phyloP scores from a whole-genome alignment of 1,140 invertebrate genomes.

The Liolophura sinensis region DNA sequence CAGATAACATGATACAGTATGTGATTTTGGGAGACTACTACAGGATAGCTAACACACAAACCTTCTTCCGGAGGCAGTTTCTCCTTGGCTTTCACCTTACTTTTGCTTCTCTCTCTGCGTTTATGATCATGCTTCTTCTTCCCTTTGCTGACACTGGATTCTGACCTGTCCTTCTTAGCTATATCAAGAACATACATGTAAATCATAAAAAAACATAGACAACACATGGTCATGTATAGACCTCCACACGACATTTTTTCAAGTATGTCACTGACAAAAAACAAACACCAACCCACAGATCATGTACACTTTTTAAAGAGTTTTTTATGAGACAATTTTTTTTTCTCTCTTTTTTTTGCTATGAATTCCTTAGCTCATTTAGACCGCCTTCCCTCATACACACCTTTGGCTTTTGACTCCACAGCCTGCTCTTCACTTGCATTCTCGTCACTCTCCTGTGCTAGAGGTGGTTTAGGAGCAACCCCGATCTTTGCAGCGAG shows the following conservation, averaged over 20 bases:
- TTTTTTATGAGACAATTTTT: too few relatives aligned
- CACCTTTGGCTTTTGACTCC: neutral
- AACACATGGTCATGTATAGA: neutral
- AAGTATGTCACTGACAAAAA: too few relatives aligned
- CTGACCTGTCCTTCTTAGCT: neutral
- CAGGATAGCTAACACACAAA: neutral
- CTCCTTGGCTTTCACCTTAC: neutral
- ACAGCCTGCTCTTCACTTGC: neutral
- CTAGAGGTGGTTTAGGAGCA: neutral
- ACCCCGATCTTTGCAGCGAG: conserved; percentile 16
- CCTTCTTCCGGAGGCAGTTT: neutral
- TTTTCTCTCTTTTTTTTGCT: too few relatives aligned
- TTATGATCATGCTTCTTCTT: neutral
- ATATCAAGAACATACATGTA: neutral
- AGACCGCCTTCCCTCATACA: too few relatives aligned
- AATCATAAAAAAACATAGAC: neutral
- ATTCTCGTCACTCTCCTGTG: neutral
- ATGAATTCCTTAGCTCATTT: too few relatives aligned
- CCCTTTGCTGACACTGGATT: neutral
- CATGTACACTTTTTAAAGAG: too few relatives aligned
- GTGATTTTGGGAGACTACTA: neutral
- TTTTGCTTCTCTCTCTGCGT: neutral
- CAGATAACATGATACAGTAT: too few relatives aligned
- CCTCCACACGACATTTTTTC: neutral
- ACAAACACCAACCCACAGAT: too few relatives aligned